These are phyloP conservation scores for Turdus rufiventris DNA, from an alignment of 2,113 vertebrate genomes.

Conservation along the genomic window DNA sequence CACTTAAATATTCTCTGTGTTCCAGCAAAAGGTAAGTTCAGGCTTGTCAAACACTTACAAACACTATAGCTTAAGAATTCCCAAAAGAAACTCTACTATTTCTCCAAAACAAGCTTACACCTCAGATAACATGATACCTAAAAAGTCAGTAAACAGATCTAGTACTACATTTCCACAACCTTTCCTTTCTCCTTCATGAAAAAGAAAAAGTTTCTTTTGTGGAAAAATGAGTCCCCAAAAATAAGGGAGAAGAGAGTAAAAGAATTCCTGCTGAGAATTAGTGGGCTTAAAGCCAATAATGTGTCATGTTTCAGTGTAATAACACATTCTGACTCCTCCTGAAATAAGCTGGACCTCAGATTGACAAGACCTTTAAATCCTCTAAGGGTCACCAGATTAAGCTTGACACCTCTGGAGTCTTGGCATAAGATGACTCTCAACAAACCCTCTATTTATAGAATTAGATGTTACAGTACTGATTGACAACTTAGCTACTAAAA, in stretches of 20 bases:
- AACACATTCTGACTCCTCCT: background rate
- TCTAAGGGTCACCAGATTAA: background rate
- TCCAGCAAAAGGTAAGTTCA: background rate
- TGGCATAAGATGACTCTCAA: background rate
- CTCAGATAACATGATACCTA: background rate
- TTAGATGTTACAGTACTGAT: background rate
- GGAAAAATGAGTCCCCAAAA: background rate
- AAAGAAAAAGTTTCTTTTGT: background rate
- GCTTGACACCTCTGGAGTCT: background rate
- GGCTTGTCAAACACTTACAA: background rate
- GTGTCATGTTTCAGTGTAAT: background rate
- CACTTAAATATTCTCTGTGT: background rate
- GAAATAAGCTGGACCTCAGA: background rate
- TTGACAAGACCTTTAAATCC: conserved; percentile 15
- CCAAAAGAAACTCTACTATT: background rate
- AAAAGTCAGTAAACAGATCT: background rate
- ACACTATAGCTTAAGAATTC: background rate
- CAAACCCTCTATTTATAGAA: background rate
- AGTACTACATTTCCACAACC: background rate
- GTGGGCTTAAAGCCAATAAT: background rate
- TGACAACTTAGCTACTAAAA: conserved; percentile 11
- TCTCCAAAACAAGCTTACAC: background rate
- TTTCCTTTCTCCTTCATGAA: background rate
- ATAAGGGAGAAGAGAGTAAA: background rate
- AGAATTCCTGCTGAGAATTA: background rate